Percentiles rank a stretch among this genome's conserved stretches.
phyloP scores from a whole-genome alignment of 1,140 invertebrate species.

The Temnothorax longispinosus region DNA sequence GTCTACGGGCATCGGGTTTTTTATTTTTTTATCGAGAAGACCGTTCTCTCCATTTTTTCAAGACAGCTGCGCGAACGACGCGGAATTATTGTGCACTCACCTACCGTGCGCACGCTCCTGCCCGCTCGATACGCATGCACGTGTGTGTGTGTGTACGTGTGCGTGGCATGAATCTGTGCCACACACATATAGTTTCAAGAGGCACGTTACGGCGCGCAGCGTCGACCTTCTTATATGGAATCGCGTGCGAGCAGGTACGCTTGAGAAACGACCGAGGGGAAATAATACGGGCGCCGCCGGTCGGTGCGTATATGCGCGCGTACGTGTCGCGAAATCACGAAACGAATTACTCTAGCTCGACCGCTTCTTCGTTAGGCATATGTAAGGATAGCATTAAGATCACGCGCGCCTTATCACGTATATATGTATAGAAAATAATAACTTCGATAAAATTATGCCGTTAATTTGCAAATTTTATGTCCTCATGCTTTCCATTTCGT shows the following conservation, averaged over 20 bases:
- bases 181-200: constrained; percentile 69
- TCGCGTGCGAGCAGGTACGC: constrained; percentile 67
- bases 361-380: not conserved
- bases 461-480: not conserved
- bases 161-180: constrained; percentile 64
- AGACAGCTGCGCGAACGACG: constrained; percentile 61
- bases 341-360: constrained; percentile 52
- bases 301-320: constrained; percentile 37
- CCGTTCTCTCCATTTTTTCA: constrained; percentile 61
- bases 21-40: constrained; percentile 36
- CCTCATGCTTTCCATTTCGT: not conserved
- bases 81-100: constrained; percentile 60
- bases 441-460: not conserved
- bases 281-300: constrained; percentile 39
- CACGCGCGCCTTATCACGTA: not conserved
- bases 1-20: constrained; percentile 2
- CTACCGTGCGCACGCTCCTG: constrained; percentile 15
- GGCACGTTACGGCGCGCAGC: constrained; percentile 72
- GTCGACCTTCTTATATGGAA: constrained; percentile 74
- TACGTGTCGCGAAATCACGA: constrained; percentile 55
- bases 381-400: not conserved
- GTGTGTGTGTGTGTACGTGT: not conserved
- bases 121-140: not conserved
- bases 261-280: constrained; percentile 61
- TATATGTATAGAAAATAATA: not conserved